Percentiles rank a stretch among this genome's conserved stretches.
Conservation (phyloP, 1,140 invertebrate species). For the Macrosteles quadrilineatus region DNA sequence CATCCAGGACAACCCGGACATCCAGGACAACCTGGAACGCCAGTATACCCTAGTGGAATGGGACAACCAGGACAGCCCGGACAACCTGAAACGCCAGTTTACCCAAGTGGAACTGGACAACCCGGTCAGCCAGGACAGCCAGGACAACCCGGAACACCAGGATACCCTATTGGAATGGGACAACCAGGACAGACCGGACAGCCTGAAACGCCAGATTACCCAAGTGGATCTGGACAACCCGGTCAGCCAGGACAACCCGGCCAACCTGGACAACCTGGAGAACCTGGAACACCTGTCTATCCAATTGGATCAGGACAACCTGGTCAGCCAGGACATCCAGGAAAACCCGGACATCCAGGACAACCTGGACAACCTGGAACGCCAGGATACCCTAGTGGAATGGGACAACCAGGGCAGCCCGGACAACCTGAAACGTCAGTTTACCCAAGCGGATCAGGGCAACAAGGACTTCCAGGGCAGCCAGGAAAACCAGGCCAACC, state of each 20-base stretch:
- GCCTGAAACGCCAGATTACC: constrained; percentile 38
- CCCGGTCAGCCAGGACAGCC: constrained; percentile 45
- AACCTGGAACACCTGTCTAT: constrained; percentile 37
- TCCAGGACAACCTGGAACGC: constrained; percentile 37
- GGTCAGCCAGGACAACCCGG: constrained; percentile 39
- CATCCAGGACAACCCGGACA: constrained; percentile 44
- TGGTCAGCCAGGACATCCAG: constrained; percentile 8
- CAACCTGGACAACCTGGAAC: constrained; percentile 41
- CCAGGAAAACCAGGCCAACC: constrained; percentile 40
- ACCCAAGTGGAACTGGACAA: constrained; percentile 44
- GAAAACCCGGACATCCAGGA: constrained; percentile 35
- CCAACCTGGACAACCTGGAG: constrained; percentile 38
- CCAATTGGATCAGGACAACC: background rate
- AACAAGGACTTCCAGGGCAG: constrained; percentile 36
- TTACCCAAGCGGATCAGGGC: constrained; percentile 22
- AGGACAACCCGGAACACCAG: constrained; percentile 42
- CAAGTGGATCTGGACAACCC: constrained; percentile 39
- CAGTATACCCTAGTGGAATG: constrained; percentile 34
- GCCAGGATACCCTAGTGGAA: constrained; percentile 43
- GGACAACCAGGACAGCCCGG: constrained; percentile 42
- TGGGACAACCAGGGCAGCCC: constrained; percentile 44
- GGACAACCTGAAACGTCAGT: constrained; percentile 39
- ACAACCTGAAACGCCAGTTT: constrained; percentile 38
- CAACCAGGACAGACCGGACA: constrained; percentile 33
- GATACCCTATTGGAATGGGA: constrained; percentile 33